These are phyloP conservation scores for Arbacia lixula DNA, from an alignment of 53 echinoderm and acorn worm genomes.

Conservation along the genomic window DNA sequence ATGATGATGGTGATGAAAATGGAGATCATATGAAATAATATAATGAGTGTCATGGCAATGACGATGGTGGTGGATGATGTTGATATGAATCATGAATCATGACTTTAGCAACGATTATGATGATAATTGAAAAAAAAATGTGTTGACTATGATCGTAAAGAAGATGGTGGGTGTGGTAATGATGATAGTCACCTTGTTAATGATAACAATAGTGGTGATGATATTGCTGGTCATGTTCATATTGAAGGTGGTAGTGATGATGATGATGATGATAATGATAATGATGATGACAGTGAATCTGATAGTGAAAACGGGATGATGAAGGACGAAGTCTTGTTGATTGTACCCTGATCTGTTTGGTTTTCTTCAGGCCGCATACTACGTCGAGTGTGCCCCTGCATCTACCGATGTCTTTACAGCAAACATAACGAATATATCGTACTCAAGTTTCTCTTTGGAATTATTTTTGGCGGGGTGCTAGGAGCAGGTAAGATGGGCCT, in stretches of 20 bases:
- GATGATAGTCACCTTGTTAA: no score
- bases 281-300: neutral
- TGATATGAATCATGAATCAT: no score
- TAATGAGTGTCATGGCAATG: no score
- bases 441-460: conserved; percentile 64
- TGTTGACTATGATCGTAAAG: no score
- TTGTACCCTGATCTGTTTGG: neutral
- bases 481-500: conserved; percentile 53
- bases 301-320: neutral
- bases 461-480: conserved; percentile 57
- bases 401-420: conserved; percentile 64
- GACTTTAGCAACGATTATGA: no score
- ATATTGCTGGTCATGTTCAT: neutral
- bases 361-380: neutral
- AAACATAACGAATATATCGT: conserved; percentile 53
- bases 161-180: no score
- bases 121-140: no score
- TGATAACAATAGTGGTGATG: conserved; percentile 10
- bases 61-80: no score
- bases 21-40: no score
- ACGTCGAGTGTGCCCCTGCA: conserved; percentile 28
- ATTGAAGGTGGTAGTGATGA: neutral
- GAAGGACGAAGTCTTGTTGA: neutral
- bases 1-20: conserved; percentile 32
- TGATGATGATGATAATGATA: neutral